Base-by-base conservation (phyloP, 2,113 vertebrate genomes). In the Melanotaenia duboulayi region DNA sequence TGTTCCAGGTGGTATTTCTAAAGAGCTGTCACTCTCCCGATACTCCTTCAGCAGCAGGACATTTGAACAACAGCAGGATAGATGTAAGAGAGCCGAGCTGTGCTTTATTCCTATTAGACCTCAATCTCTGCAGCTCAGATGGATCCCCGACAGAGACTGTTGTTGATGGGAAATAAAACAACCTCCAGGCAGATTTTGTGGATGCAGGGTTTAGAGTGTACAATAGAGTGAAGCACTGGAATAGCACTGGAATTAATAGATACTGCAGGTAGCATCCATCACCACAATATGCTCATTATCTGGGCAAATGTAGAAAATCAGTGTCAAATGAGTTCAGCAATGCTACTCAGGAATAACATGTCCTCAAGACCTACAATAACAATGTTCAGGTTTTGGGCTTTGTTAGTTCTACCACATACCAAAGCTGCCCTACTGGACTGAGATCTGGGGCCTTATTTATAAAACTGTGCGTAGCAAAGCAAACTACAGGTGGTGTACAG, bases 1-100 rank as follows among this genome's bases (percentile, higher is more conserved):
- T 78, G 51, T 79, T 71, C 62, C 71, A 79, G 74, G 81, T 79
- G 76, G 76, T 59, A 37, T 80, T 81, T 85, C 54, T 71, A 75
- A 85, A 75, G 68, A 83, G 63, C 85, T 65, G 78, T 84, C 83
- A 73, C 60, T 87, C 75, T 32, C 16, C 12, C 1, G 20, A 56
- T n/a, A 23, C 66, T 71, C 20, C n/a, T 40, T 50, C 20, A 44
- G 44, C 19, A 3, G 8, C 76, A 67, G 62, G 59, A 56, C 7
- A 3, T 72, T 62, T 54, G 71, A 39, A 60, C 8, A 42, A 50
- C 32, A 63, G 54, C 7, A 0, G 35, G 54, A 1, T 42, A 22
- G 48, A 65, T 70, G 67, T 54, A 25, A 61, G 66, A 58, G 61
- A 59, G 28, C 50, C 46, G 35, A 80, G 57, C 59, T 49, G 20